Conservation (phyloP, 2,888 invertebrate genomes). For the Troides aeacus region DNA sequence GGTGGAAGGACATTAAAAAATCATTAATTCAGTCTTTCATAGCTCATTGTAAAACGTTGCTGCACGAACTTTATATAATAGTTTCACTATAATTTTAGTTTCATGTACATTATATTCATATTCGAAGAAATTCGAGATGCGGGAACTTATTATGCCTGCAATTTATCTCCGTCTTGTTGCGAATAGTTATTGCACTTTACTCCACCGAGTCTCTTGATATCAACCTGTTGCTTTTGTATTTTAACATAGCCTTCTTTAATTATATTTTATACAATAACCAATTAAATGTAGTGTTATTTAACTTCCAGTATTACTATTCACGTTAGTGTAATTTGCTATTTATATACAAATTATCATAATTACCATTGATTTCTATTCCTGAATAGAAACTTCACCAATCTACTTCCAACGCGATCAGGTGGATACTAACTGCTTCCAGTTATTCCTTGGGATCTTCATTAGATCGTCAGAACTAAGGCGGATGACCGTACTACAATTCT, state of each 20-base stretch:
- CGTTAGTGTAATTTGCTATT: no score
- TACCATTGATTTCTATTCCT: no score
- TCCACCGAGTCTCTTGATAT: background rate
- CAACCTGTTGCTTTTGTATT: background rate
- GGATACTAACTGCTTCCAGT: no score
- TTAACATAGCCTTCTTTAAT: background rate
- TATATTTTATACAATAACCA: no score
- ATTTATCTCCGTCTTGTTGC: background rate
- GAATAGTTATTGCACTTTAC: conserved; percentile 11
- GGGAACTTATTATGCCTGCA: background rate
- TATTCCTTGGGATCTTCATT: no score
- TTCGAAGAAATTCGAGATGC: background rate
- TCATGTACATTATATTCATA: background rate
- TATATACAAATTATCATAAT: no score
- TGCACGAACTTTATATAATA: background rate
- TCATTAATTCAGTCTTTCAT: background rate
- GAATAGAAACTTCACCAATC: no score
- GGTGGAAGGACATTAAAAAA: background rate
- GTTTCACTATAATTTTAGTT: background rate
- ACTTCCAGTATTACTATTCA: no score
- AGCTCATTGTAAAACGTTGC: background rate
- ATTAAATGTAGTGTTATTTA: no score
- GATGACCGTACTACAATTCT: no score
- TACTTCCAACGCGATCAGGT: no score
- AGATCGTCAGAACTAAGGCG: no score